Percentiles rank a stretch among this genome's conserved stretches.
Evolutionary conservation across 2,888 invertebrate genomes (phyloP).

Genomic region (Heliconius aoede): DNA sequence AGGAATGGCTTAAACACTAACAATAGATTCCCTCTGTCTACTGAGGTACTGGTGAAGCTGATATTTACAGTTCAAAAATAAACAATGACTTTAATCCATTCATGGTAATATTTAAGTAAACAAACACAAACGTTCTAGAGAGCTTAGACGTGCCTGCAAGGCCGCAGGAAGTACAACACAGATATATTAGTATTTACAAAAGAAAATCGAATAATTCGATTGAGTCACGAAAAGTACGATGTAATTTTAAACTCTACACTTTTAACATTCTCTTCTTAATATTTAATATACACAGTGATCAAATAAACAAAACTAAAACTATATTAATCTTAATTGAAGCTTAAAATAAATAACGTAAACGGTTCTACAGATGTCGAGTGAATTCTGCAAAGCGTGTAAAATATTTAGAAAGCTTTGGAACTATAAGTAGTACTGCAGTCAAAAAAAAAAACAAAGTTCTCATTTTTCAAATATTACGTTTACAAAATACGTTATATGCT

Average conservation of each 20-base stretch:
- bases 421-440: conserved; percentile 3
- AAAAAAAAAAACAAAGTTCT: conserved; percentile 20
- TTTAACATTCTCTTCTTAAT: too few relatives aligned
- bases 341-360: not conserved
- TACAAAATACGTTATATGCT: conserved; percentile 26
- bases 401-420: not conserved
- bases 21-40: too few relatives aligned
- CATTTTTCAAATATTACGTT: conserved; percentile 31
- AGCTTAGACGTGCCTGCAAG: not conserved
- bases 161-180: not conserved
- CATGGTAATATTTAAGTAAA: not conserved
- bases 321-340: not conserved
- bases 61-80: not conserved
- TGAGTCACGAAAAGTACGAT: too few relatives aligned
- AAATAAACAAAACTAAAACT: not conserved
- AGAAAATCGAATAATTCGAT: not conserved
- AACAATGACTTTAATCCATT: not conserved
- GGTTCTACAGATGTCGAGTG: not conserved
- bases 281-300: too few relatives aligned
- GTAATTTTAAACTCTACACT: too few relatives aligned
- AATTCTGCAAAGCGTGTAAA: not conserved
- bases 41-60: too few relatives aligned
- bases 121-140: not conserved
- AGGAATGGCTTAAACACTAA: too few relatives aligned
- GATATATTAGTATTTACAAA: not conserved